Base-by-base conservation (phyloP, 1,140 invertebrate genomes). In the Propsilocerus akamusi region DNA sequence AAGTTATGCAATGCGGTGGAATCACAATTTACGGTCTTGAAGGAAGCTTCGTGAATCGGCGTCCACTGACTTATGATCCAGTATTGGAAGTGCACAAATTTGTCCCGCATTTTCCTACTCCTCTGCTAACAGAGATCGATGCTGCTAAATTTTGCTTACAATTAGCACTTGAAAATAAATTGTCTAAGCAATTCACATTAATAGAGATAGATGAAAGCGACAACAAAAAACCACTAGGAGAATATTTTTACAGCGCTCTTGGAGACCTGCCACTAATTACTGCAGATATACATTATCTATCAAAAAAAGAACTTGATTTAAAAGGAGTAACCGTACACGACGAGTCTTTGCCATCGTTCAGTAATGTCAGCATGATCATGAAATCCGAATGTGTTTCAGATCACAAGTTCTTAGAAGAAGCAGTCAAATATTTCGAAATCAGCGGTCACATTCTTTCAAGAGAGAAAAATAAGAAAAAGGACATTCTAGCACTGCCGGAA, bases 1-100 rank as follows among this genome's bases (percentile, higher is more conserved):
- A 54, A 71, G 75, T 52, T 2, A 76, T 72, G 53, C 70, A 78
- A 51, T 76, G 80, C 49, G 88, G 86, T 26, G 86, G 87, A 48
- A 80, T 95, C 12, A 83, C 90, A 67, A 76, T 94, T 24, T 72
- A 76, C 51, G 89, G 87, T 46, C 64, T 95, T 0, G 80, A 83
- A 56, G 84, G 85, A 0, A 85, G 77, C 54, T 74, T 80, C 4
- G 90, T 94, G 46, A 72, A 84, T 6, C 74, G 77, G 51, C 75
- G 72, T 22, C 71, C 76, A 53, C 69, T 71, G 8, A 64, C 73
- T 4, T 74, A 72, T 10, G 71, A 80, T 17, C 80, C 81, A 12
- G 76, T 85, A 4, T 57, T 85, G 10, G 83, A 86, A 59, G 74
- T 76, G 57, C 87, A 84, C 56, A 68, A 72, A 51, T 93, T 95